Base-by-base conservation (phyloP, 2,888 invertebrate species). In the Ornithoptera priamus region DNA sequence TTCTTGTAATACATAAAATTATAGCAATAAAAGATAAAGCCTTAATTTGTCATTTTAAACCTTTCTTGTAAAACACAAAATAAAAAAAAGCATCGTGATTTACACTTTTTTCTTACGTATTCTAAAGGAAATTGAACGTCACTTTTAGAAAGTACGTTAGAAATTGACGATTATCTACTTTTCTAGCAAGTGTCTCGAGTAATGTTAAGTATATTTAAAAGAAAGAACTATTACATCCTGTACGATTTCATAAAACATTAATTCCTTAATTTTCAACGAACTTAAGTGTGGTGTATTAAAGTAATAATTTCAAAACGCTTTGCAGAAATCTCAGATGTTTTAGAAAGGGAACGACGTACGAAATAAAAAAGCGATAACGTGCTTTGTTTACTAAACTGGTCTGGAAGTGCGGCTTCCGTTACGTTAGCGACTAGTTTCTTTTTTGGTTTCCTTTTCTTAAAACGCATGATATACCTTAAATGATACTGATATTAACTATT, bases 361-460 rank as follows among this genome's bases (percentile, higher is more conserved):
- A 67, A 60, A 17, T 53, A 39, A 67, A 56, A 62, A 57, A 10
- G 24, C 46, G 42, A 57, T 42, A 67, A 62, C 67, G 67, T 67
- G 62, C 36, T 61, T 61, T 46, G 62, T 62, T 42, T 67, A 56
- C 39, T 42, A 62, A 67, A 62, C 63, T 70, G 72, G 75, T 76
- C 72, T 69, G 80, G 76, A 81, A 78, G 76, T 71, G 77, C 77
- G 72, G 83, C 85, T 81, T 87, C 85, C 85, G 86, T 78, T 78
- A 78, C 75, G 56, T 67, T 62, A 6, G 36, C 39, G 30, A 53
- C 17, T 75, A 77, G 78, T 79, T 78, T 78, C 80, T 83, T 81
- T 81, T 80, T 80, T 77, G 46, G 58, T 65, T 59, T 67, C 50
- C 61, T 30, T 70, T 60, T 69, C 56, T 68, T 46, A 71, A 39